Conservation (phyloP, 1,140 invertebrate genomes). For the Pachypsylla venusta region DNA sequence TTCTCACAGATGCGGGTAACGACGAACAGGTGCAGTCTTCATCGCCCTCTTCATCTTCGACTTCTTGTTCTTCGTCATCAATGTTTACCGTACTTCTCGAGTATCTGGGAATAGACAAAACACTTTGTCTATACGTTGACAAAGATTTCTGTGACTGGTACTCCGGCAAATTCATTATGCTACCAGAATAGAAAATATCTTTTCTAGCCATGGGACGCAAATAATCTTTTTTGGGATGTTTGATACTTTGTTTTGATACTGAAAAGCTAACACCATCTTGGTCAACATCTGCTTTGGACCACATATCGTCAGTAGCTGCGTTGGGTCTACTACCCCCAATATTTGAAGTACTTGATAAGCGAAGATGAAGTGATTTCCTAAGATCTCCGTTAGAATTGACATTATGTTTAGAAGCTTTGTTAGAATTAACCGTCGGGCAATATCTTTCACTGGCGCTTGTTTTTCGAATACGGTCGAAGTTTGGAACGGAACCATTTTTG, state of each 20-base stretch:
- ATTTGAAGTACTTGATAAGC: slow-evolving; percentile 41
- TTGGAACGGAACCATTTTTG: slow-evolving; percentile 74
- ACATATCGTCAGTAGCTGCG: slow-evolving; percentile 40
- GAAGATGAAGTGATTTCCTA: slow-evolving; percentile 37
- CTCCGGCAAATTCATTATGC: slow-evolving; percentile 76
- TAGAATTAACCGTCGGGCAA: slow-evolving; percentile 59
- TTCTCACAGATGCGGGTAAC: slow-evolving; percentile 62
- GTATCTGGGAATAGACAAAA: slow-evolving; percentile 52
- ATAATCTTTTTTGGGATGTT: slow-evolving; percentile 41
- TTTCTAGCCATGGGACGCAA: slow-evolving; percentile 88
- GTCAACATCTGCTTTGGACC: slow-evolving; percentile 29
- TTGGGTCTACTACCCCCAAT: slow-evolving; percentile 43
- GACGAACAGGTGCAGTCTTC: slow-evolving; percentile 52
- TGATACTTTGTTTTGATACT: slow-evolving; percentile 38
- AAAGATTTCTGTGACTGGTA: slow-evolving; percentile 85
- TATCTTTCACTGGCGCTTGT: slow-evolving; percentile 59
- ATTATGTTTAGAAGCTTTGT: slow-evolving; percentile 47
- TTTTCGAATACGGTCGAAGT: slow-evolving; percentile 67
- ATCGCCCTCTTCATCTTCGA: slow-evolving; percentile 45
- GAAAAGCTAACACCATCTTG: slow-evolving; percentile 30
- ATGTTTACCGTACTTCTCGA: slow-evolving; percentile 17
- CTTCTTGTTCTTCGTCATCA: slow-evolving; percentile 41
- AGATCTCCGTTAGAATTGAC: slow-evolving; percentile 41
- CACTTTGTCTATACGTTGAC: slow-evolving; percentile 67
- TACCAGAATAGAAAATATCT: slow-evolving; percentile 97